These are phyloP conservation scores for Marmota monax DNA, from an alignment of 2,113 vertebrate genomes.

Conservation along the genomic window DNA sequence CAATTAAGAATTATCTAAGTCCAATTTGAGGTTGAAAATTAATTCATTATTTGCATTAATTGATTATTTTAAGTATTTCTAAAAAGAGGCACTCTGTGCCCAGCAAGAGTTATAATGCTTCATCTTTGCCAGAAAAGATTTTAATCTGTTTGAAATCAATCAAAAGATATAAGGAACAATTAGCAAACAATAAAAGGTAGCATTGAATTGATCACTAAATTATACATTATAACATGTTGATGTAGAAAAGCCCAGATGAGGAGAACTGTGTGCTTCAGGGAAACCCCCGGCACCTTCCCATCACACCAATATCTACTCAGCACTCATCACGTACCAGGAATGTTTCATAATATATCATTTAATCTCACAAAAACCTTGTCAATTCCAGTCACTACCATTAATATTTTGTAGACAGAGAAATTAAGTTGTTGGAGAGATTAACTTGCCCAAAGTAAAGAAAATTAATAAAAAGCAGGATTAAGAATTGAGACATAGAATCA, in stretches of 20 bases:
- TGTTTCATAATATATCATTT: not conserved
- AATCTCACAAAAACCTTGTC: not conserved
- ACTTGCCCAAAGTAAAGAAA: not conserved
- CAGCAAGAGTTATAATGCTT: not conserved
- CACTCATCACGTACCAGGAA: not conserved
- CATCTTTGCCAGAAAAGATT: not conserved
- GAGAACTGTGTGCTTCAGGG: not conserved
- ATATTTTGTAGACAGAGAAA: conserved; percentile 43
- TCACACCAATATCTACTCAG: not conserved
- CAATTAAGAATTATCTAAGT: conserved; percentile 41
- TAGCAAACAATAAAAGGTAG: not conserved
- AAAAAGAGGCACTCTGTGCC: not conserved
- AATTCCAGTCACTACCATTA: not conserved
- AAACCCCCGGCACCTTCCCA: not conserved
- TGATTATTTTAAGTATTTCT: conserved; percentile 4
- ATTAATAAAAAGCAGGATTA: not conserved
- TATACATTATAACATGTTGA: not conserved
- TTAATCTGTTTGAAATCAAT: not conserved
- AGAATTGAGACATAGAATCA: not conserved
- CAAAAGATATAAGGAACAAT: conserved; percentile 15
- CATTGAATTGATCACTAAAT: not conserved
- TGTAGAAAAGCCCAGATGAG: not conserved
- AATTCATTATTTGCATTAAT: not conserved
- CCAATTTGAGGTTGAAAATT: conserved; percentile 42
- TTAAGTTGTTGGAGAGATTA: not conserved